phyloP scores from a whole-genome alignment of 2,797 vertebrate genomes.

The Chloroceryle inda region DNA sequence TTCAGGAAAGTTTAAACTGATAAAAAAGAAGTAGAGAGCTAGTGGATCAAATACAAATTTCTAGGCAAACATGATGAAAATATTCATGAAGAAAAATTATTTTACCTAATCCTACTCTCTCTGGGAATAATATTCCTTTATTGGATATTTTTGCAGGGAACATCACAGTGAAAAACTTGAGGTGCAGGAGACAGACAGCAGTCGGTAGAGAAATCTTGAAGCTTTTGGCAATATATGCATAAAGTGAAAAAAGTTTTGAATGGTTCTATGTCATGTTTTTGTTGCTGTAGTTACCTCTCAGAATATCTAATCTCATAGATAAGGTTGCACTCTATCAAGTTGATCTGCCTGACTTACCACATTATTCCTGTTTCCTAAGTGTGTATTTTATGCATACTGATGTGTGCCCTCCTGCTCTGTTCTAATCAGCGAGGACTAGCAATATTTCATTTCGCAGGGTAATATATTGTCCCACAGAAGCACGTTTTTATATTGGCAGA shows the following conservation, averaged over 20 bases:
- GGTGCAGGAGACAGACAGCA: not conserved
- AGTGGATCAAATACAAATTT: not conserved
- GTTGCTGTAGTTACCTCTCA: not conserved
- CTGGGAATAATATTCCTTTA: not conserved
- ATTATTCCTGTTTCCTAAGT: not conserved
- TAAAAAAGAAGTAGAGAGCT: not conserved
- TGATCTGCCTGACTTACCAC: not conserved
- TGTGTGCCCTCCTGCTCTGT: not conserved
- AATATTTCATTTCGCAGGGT: not conserved
- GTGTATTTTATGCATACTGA: accelerated
- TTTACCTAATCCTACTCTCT: not conserved
- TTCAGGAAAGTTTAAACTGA: not conserved
- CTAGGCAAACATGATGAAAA: not conserved
- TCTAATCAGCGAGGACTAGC: not conserved
- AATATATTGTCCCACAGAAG: not conserved
- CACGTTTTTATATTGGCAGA: not conserved
- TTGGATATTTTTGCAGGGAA: not conserved
- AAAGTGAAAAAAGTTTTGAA: not conserved
- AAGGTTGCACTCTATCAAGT: not conserved
- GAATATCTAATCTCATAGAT: not conserved
- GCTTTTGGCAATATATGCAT: not conserved
- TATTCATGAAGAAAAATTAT: not conserved
- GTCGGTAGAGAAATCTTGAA: not conserved
- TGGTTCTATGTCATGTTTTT: not conserved
- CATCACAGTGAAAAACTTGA: not conserved